Conservation (phyloP, 2,888 invertebrate genomes). For the Erebia epiphron region DNA sequence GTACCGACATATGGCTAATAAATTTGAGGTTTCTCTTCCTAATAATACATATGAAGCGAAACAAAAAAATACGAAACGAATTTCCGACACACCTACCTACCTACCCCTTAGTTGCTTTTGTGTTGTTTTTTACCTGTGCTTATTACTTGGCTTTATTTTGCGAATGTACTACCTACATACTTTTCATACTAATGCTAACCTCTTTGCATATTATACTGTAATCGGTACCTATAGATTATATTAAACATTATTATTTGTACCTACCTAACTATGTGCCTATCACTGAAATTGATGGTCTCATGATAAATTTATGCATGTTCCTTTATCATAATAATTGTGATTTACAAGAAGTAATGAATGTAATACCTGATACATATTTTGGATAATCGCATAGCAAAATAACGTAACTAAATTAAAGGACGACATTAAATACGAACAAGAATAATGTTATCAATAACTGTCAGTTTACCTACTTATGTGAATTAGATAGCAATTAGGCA, state of each 20-base stretch:
- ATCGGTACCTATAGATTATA: neutral
- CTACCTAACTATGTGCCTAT: neutral
- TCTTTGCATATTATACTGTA: neutral
- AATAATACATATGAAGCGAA: slow-evolving; percentile 27
- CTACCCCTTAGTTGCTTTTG: slow-evolving; percentile 25
- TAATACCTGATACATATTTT: slow-evolving; percentile 6
- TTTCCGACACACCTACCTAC: slow-evolving; percentile 14
- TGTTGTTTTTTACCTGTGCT: slow-evolving; percentile 21
- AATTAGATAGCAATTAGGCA: too few species aligned
- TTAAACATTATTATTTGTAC: neutral
- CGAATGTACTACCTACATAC: slow-evolving; percentile 14
- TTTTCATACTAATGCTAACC: slow-evolving; percentile 5
- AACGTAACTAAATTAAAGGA: too few species aligned
- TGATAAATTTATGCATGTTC: slow-evolving; percentile 7
- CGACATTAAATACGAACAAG: too few species aligned
- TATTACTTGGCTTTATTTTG: slow-evolving; percentile 21
- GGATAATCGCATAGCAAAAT: neutral
- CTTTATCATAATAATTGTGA: neutral
- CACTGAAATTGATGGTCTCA: neutral
- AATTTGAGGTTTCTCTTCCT: slow-evolving; percentile 39
- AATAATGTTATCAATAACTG: too few species aligned
- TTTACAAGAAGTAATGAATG: neutral
- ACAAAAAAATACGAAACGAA: slow-evolving; percentile 38
- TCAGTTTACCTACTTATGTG: too few species aligned
- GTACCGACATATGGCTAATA: slow-evolving; percentile 48